Percentiles rank a stretch among this genome's conserved stretches.
These are phyloP conservation scores for Apostichopus parvimensis DNA, from an alignment of 35 echinoderm and acorn worm species.

Conservation along the genomic window DNA sequence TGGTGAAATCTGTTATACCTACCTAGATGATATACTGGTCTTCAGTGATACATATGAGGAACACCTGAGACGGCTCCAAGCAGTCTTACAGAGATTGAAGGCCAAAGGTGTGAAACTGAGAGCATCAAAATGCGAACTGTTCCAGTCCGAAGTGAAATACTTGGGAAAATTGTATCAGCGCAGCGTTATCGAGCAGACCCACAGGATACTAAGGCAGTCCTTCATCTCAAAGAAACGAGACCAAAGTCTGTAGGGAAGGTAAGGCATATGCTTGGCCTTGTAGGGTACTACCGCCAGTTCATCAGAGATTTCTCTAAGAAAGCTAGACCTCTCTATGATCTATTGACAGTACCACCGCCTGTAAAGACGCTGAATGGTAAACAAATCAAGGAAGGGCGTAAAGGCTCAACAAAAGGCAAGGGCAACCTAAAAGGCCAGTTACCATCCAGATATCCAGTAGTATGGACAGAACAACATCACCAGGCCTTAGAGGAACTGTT, in stretches of 20 bases:
- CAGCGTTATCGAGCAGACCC: slow-evolving; percentile 43
- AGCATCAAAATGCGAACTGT: too few relatives aligned
- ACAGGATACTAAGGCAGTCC: slow-evolving; percentile 39
- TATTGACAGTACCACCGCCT: background rate
- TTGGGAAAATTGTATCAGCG: slow-evolving; percentile 60
- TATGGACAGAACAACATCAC: slow-evolving; percentile 19
- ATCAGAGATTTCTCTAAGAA: slow-evolving; percentile 38
- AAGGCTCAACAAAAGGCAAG: too few relatives aligned
- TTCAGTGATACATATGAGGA: background rate
- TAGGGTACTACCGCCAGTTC: slow-evolving; percentile 42
- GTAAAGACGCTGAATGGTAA: too few relatives aligned
- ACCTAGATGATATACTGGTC: background rate
- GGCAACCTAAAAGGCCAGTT: too few relatives aligned
- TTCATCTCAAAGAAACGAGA: slow-evolving; percentile 11
- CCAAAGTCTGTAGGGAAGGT: slow-evolving; percentile 13
- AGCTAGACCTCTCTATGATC: background rate
- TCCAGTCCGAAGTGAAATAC: slow-evolving; percentile 12
- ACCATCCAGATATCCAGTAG: too few relatives aligned
- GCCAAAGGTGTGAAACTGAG: background rate
- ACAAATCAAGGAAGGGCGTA: too few relatives aligned
- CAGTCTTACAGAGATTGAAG: background rate
- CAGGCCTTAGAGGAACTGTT: slow-evolving; percentile 10
- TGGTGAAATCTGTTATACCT: slow-evolving; percentile 18
- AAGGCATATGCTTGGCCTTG: background rate
- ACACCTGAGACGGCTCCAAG: background rate